Conservation (phyloP, 2,888 invertebrate genomes). For the Emmelina monodactyla region DNA sequence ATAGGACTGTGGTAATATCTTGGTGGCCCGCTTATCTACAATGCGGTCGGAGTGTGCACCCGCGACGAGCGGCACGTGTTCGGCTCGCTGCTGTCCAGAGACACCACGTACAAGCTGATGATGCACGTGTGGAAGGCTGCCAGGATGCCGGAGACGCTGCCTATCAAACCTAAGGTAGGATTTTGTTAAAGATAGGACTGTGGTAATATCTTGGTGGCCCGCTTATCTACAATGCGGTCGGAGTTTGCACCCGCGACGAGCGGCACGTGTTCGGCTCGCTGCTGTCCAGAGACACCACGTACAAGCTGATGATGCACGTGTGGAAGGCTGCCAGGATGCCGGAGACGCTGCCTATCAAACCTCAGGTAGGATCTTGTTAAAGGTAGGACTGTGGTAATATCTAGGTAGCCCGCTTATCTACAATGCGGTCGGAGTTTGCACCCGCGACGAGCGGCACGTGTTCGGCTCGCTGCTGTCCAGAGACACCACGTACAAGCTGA, state of each 20-base stretch:
- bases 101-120: constrained; percentile 88
- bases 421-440: constrained; percentile 89
- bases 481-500: constrained; percentile 86
- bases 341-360: no score
- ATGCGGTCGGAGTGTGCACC: constrained; percentile 91
- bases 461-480: constrained; percentile 91
- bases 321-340: constrained; percentile 73
- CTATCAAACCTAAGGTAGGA: no score
- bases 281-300: constrained; percentile 87
- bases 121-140: constrained; percentile 82
- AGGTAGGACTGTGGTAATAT: no score
- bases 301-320: constrained; percentile 85
- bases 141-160: constrained; percentile 41
- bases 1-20: no score
- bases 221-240: constrained; percentile 94
- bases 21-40: constrained; percentile 92
- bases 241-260: constrained; percentile 83
- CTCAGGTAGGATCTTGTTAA: no score
- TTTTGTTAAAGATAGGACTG: no score
- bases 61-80: constrained; percentile 87
- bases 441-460: constrained; percentile 85
- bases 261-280: constrained; percentile 91
- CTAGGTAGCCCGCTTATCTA: constrained; percentile 92
- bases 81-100: constrained; percentile 88
- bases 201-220: no score